Evolutionary conservation across 1,140 invertebrate genomes (phyloP), one percentile per base, ranked within the genome.

Genomic region (Conus betulinus): DNA sequence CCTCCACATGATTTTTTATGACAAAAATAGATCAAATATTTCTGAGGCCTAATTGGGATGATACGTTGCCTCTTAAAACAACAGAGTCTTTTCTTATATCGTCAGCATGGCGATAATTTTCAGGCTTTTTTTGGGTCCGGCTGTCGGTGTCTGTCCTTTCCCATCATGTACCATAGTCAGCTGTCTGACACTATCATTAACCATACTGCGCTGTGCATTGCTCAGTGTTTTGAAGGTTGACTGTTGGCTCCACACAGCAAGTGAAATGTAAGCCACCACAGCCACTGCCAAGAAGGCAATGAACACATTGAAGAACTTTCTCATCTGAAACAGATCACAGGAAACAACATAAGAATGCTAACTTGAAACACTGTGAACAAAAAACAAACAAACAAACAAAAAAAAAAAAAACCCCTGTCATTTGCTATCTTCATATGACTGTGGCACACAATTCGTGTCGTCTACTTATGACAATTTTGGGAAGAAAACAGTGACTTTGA

Each of bases 21-120:
- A 81, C 92, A 93, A 5, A 89, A 25, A 86, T 91, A 92, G 53
- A 92, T 63, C 7, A 93, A 83, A 88, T 90, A 91, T 25, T 89
- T 89, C 67, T 71, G 67, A 20, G 67, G 4, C 6, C 0, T 20
- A 1, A n/a, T 71, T 23, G 3, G 67, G 23, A 23, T 11, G 67
- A 23, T 6, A 20, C 13, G 23, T 23, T 20, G 23, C 20, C 67
- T 23, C 67, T 71, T 71, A 71, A 71, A 20, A 23, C 11, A n/a
- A 71, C 67, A 23, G 67, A 13, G 23, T 71, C 67, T 20, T 71
- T 20, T 10, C 20, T 71, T 71, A n/a, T 10, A 7, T 71, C 23
- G 7, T 71, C 11, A 4, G 60, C 11, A 63, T 1, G 60, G 60
- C 17, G 60, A 13, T 63, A 63, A 63, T 63, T 0, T 39, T 39